phyloP scores from a whole-genome alignment of 2,113 vertebrate species.

The Leptobrachium ailaonicum region DNA sequence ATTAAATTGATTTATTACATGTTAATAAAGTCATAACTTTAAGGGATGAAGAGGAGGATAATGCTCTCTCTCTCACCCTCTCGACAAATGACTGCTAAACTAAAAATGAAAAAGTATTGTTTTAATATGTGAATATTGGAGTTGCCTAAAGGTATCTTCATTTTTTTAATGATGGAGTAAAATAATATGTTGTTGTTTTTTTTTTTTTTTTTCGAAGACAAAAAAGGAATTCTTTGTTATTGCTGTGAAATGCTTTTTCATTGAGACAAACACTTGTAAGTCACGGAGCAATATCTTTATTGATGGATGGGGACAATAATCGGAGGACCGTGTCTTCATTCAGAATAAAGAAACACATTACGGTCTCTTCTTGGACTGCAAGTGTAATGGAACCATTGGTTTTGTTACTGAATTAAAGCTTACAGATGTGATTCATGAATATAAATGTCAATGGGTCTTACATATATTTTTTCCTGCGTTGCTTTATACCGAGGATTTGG shows the following conservation, averaged over 20 bases:
- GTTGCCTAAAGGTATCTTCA: constrained; percentile 23
- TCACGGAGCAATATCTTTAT: too few species aligned
- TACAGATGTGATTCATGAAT: background rate
- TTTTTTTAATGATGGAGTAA: constrained; percentile 23
- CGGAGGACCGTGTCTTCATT: background rate
- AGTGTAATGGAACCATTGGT: too few species aligned
- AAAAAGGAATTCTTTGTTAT: constrained; percentile 15
- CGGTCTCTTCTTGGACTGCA: too few species aligned
- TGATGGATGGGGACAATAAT: background rate
- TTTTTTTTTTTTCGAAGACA: background rate
- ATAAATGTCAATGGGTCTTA: background rate
- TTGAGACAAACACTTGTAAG: too few species aligned
- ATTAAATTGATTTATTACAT: constrained; percentile 12
- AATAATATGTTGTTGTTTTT: background rate
- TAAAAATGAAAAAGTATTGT: constrained; percentile 32
- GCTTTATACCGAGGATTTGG: background rate
- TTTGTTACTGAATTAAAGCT: background rate
- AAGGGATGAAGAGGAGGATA: constrained; percentile 16
- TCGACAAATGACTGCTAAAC: constrained; percentile 27
- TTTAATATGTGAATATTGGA: constrained; percentile 18
- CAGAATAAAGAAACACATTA: too few species aligned
- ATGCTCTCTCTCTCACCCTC: constrained; percentile 7
- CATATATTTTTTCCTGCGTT: background rate
- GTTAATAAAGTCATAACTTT: constrained; percentile 36
- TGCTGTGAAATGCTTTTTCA: background rate